Percentiles rank a stretch among this genome's conserved stretches.
These are phyloP conservation scores for Trichechus manatus DNA, from an alignment of 2,113 vertebrate species.

Conservation along the genomic window DNA sequence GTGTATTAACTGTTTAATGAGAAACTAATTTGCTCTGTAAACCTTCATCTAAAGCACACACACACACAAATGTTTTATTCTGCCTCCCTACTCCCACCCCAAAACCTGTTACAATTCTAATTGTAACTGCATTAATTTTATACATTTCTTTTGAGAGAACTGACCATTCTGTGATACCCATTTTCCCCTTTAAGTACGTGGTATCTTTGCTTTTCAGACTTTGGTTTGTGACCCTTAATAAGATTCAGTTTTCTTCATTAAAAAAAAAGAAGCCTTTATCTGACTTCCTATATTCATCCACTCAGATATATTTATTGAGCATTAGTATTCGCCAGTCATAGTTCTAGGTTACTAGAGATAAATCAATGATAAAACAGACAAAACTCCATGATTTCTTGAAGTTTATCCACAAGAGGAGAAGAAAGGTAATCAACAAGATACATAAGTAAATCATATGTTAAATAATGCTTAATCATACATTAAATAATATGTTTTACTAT, in stretches of 20 bases:
- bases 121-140: not conserved
- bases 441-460: not conserved
- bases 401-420: not conserved
- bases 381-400: not conserved
- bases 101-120: not conserved
- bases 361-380: not conserved
- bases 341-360: not conserved
- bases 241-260: not conserved
- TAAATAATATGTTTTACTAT: not conserved
- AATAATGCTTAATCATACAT: not conserved
- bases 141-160: not conserved
- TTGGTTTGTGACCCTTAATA: not conserved
- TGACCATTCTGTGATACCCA: not conserved
- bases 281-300: not conserved
- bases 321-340: not conserved
- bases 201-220: not conserved
- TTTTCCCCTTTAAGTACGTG: not conserved
- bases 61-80: not conserved
- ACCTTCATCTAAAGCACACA: too few relatives aligned
- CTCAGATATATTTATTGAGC: not conserved
- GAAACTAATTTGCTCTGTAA: too few relatives aligned
- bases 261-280: not conserved
- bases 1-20: too few relatives aligned
- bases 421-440: not conserved
- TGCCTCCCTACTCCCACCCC: not conserved